These are phyloP conservation scores for Loris lydekkerianus DNA, from an alignment of 2,797 vertebrate genomes.

Conservation along the genomic window DNA sequence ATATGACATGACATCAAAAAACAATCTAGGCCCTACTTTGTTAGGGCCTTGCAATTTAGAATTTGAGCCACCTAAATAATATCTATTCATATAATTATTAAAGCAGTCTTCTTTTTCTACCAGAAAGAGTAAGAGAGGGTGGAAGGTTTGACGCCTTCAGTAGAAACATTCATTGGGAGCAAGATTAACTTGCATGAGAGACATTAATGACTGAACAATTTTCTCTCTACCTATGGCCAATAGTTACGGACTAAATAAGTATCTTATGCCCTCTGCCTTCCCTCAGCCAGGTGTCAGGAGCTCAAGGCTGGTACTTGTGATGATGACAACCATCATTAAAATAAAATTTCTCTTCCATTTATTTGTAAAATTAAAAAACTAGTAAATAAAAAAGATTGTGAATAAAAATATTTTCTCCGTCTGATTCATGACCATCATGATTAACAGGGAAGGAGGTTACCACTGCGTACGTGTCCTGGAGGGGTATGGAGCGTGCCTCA, in stretches of 20 bases:
- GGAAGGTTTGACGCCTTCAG: background rate
- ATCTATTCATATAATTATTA: background rate
- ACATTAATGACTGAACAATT: background rate
- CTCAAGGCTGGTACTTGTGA: background rate
- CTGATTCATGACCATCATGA: background rate
- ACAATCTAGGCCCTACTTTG: background rate
- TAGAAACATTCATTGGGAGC: background rate
- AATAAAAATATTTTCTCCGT: conserved; percentile 27
- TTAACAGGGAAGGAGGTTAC: background rate
- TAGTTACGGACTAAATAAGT: background rate
- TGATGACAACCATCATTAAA: background rate
- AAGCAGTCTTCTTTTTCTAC: conserved; percentile 8
- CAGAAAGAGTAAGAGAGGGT: background rate
- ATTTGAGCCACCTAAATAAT: background rate
- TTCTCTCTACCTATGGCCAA: background rate
- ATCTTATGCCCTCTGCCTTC: background rate
- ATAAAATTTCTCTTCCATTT: background rate
- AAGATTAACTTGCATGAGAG: background rate
- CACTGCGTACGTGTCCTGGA: fast-evolving
- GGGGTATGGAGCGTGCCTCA: background rate
- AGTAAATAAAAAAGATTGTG: conserved; percentile 9
- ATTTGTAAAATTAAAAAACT: background rate
- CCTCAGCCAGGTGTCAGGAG: background rate
- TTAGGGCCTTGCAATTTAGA: background rate
- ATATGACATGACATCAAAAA: background rate